A percentile compares a stretch with the other conserved stretches of the same genome.
Evolutionary conservation across 35 echinoderm and acorn worm species (phyloP).

Genomic region (Diadema setosum): DNA sequence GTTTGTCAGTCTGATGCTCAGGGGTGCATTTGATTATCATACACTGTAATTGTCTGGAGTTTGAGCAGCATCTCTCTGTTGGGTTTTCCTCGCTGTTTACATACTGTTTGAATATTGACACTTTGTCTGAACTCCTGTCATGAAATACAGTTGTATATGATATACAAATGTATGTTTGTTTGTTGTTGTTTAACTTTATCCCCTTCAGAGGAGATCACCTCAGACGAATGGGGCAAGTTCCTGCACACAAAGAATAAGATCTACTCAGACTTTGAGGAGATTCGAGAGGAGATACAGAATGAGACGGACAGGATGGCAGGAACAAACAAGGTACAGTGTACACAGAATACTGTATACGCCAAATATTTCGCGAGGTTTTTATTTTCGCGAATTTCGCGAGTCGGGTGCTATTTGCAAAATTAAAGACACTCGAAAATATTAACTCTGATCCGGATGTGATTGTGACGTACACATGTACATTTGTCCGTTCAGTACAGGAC

Average conservation of each 20-base stretch:
- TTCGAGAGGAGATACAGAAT: slow-evolving; percentile 72
- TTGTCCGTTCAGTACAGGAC: no score
- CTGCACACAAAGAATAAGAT: slow-evolving; percentile 99
- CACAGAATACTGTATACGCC: no score
- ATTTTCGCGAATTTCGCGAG: no score
- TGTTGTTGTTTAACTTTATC: background rate
- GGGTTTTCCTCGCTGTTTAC: background rate
- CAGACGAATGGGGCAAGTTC: slow-evolving; percentile 97
- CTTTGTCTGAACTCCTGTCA: background rate
- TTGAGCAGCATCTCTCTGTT: no score
- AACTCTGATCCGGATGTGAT: no score
- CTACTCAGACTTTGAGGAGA: slow-evolving; percentile 98
- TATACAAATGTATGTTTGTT: background rate
- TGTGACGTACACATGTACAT: no score
- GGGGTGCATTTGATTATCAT: no score
- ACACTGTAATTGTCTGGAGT: no score
- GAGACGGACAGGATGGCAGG: slow-evolving; percentile 96
- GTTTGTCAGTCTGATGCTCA: no score
- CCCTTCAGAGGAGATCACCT: slow-evolving; percentile 60
- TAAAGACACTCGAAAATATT: no score
- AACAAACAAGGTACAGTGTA: slow-evolving; percentile 92
- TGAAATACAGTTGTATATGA: background rate
- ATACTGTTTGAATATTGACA: background rate
- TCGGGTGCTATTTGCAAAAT: no score
- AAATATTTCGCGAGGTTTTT: no score